A percentile compares a stretch with the other conserved stretches of the same genome.
phyloP scores from a whole-genome alignment of 2,888 invertebrate genomes.

The Nomada fabriciana region DNA sequence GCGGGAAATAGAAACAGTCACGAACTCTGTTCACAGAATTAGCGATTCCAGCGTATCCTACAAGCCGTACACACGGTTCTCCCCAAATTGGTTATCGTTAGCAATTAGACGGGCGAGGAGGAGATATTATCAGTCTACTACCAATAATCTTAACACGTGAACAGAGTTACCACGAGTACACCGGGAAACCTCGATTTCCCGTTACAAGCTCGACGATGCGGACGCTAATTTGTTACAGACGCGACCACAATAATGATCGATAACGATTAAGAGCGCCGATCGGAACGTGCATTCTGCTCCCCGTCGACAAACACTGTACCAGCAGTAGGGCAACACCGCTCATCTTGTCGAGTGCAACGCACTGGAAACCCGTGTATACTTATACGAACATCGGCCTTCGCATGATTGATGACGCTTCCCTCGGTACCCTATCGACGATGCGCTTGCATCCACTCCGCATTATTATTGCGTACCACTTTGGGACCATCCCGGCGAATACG shows the following conservation, averaged over 20 bases:
- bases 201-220: not conserved
- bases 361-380: constrained; percentile 67
- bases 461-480: constrained; percentile 62
- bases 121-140: no score
- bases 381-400: constrained; percentile 66
- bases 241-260: constrained; percentile 65
- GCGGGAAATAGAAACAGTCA: constrained; percentile 1
- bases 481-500: constrained; percentile 36
- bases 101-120: not conserved
- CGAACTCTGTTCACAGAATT: not conserved
- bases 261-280: constrained; percentile 65
- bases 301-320: constrained; percentile 50
- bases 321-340: constrained; percentile 49
- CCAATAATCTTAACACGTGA: no score
- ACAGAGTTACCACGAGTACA: not conserved
- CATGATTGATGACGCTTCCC: constrained; percentile 70
- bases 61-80: no score
- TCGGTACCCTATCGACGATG: constrained; percentile 60
- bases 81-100: no score
- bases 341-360: constrained; percentile 61
- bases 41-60: not conserved
- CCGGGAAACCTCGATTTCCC: not conserved
- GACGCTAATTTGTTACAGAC: constrained; percentile 47
- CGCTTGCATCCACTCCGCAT: constrained; percentile 59
- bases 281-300: constrained; percentile 51